These are phyloP conservation scores for Venusia cambrica DNA, from an alignment of 2,888 invertebrate genomes.

Conservation along the genomic window DNA sequence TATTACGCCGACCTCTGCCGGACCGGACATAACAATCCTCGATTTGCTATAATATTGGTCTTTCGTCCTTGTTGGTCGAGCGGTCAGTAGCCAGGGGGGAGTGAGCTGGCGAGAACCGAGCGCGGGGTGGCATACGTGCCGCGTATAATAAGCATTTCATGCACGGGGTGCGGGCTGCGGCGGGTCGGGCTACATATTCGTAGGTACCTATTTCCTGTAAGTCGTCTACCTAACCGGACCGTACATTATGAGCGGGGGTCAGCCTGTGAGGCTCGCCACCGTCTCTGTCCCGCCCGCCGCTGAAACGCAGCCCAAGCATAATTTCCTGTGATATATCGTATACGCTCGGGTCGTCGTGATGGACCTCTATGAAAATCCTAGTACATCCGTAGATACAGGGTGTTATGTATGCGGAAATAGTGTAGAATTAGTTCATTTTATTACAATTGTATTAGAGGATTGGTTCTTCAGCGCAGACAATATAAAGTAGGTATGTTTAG, in stretches of 20 bases:
- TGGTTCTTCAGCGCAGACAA: slow-evolving; percentile 22
- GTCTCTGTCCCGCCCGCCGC: slow-evolving; percentile 69
- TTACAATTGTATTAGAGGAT: slow-evolving; percentile 28
- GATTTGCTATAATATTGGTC: slow-evolving; percentile 81
- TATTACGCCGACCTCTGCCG: slow-evolving; percentile 81
- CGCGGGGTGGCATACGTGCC: slow-evolving; percentile 78
- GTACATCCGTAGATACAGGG: slow-evolving; percentile 43
- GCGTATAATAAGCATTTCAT: slow-evolving; percentile 84
- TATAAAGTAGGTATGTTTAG: slow-evolving; percentile 28
- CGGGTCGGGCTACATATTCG: slow-evolving; percentile 64
- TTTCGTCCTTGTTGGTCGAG: slow-evolving; percentile 63
- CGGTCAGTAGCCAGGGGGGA: slow-evolving; percentile 53
- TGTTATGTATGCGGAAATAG: slow-evolving; percentile 47
- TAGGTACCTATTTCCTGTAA: slow-evolving; percentile 76
- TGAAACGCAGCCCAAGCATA: slow-evolving; percentile 64
- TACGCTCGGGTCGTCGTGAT: slow-evolving; percentile 61
- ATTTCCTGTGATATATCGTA: slow-evolving; percentile 77
- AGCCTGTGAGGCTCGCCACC: slow-evolving; percentile 62
- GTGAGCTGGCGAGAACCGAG: slow-evolving; percentile 47
- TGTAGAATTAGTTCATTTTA: slow-evolving; percentile 29
- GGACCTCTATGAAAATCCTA: slow-evolving; percentile 68
- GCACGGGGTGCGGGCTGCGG: slow-evolving; percentile 72
- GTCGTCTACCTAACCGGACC: slow-evolving; percentile 82
- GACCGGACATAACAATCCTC: slow-evolving; percentile 82
- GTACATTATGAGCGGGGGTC: slow-evolving; percentile 82